Evolutionary conservation across 2,888 invertebrate species (phyloP).

Genomic region (Drosophila yooni): DNA sequence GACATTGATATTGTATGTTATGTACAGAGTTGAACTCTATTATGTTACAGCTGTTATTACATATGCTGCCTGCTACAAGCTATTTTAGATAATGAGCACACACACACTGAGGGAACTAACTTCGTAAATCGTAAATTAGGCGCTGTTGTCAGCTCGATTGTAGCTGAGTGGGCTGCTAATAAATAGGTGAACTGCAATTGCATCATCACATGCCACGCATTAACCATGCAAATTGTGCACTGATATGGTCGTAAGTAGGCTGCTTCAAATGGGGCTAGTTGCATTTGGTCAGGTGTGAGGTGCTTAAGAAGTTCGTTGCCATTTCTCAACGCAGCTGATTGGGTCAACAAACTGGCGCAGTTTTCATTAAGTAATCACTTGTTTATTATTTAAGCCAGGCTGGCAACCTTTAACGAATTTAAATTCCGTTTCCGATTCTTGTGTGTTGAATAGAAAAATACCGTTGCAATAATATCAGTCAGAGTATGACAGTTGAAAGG

Average conservation of each 20-base stretch:
- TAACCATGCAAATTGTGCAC: slow-evolving; percentile 66
- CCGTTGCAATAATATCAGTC: not conserved
- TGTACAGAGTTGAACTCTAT: not conserved
- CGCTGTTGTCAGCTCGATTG: not conserved
- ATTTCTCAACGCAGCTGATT: slow-evolving; percentile 63
- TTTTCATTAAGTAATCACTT: slow-evolving; percentile 44
- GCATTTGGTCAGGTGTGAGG: slow-evolving; percentile 21
- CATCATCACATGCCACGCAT: slow-evolving; percentile 48
- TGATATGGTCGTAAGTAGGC: slow-evolving; percentile 45
- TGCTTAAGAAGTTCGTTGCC: slow-evolving; percentile 46
- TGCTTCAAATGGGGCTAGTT: slow-evolving; percentile 4
- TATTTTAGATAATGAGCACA: slow-evolving; percentile 2
- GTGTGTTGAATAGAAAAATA: not conserved
- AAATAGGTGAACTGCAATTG: slow-evolving; percentile 38
- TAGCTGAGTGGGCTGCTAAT: slow-evolving; percentile 14
- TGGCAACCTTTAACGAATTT: not conserved
- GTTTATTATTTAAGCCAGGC: slow-evolving; percentile 54
- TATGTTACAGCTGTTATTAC: not conserved
- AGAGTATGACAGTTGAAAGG: not conserved
- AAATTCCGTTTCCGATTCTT: not conserved
- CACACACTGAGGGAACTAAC: not conserved
- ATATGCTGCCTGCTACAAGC: not conserved
- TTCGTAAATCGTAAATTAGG: slow-evolving; percentile 33
- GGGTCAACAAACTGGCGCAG: slow-evolving; percentile 62
- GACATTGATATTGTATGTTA: not conserved